Conservation (phyloP, 2,888 invertebrate species). For the Electrophaes corylata region DNA sequence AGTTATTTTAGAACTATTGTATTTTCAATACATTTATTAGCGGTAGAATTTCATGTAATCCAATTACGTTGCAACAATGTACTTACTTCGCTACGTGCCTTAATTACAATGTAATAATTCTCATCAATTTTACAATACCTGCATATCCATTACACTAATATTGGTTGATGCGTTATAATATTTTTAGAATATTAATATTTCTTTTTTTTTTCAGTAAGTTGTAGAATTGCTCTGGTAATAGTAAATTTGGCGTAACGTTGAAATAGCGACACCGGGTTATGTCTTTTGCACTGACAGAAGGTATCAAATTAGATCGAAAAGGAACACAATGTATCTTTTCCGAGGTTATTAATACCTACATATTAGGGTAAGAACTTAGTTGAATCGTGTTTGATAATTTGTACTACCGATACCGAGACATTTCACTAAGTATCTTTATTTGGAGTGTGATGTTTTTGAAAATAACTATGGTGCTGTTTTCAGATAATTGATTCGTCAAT, state of each 20-base stretch:
- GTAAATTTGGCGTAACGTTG: too few relatives aligned
- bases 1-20: too few relatives aligned
- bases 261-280: too few relatives aligned
- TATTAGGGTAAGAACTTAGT: too few relatives aligned
- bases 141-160: background rate
- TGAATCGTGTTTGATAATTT: too few relatives aligned
- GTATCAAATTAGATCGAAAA: too few relatives aligned
- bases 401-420: background rate
- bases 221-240: too few relatives aligned
- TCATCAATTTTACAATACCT: background rate
- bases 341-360: too few relatives aligned
- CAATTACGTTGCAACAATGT: background rate
- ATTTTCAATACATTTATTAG: background rate
- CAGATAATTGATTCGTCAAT: background rate
- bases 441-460: background rate
- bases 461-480: background rate
- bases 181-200: too few relatives aligned
- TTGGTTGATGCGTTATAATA: background rate
- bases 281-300: too few relatives aligned
- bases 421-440: background rate
- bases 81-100: conserved; percentile 15
- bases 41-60: background rate
- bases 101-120: conserved; percentile 3
- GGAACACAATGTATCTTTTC: too few relatives aligned
- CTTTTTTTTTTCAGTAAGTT: too few relatives aligned